These are phyloP conservation scores for Stenurella melanura DNA, from an alignment of 2,888 invertebrate species.

Conservation along the genomic window DNA sequence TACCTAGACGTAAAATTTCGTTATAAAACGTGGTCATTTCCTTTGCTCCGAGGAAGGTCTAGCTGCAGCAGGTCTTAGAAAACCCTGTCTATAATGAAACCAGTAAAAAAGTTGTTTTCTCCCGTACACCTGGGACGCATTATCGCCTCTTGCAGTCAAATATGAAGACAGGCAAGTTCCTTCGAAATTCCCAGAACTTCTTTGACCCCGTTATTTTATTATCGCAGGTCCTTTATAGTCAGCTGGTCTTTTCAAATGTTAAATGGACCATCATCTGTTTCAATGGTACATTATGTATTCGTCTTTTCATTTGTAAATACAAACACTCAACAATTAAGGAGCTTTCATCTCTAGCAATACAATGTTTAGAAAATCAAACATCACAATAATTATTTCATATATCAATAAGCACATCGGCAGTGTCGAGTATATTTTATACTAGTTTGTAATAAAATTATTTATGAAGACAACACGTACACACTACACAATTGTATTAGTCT, in stretches of 20 bases:
- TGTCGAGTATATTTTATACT: no score
- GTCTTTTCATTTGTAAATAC: slow-evolving; percentile 22
- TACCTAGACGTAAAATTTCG: slow-evolving; percentile 29
- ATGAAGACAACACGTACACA: no score
- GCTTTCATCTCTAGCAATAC: background rate
- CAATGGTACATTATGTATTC: slow-evolving; percentile 24
- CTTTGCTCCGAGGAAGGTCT: slow-evolving; percentile 34
- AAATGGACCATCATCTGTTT: slow-evolving; percentile 34
- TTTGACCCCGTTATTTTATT: slow-evolving; percentile 48
- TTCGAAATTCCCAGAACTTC: slow-evolving; percentile 47
- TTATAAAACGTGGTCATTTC: slow-evolving; percentile 40
- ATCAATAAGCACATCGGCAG: no score
- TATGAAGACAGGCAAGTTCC: slow-evolving; percentile 38
- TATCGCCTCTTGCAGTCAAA: slow-evolving; percentile 46
- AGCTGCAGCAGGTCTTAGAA: slow-evolving; percentile 27
- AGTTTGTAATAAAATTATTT: no score
- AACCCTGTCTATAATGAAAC: slow-evolving; percentile 42
- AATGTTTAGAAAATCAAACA: slow-evolving; percentile 22
- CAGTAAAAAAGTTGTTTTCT: slow-evolving; percentile 47
- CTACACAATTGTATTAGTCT: no score
- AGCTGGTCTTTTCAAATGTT: slow-evolving; percentile 39
- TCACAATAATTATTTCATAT: background rate
- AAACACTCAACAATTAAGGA: slow-evolving; percentile 28
- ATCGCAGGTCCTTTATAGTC: slow-evolving; percentile 38
- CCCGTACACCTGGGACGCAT: slow-evolving; percentile 44